phyloP scores from a whole-genome alignment of 2,797 vertebrate species.

The Thalassophryne amazonica region DNA sequence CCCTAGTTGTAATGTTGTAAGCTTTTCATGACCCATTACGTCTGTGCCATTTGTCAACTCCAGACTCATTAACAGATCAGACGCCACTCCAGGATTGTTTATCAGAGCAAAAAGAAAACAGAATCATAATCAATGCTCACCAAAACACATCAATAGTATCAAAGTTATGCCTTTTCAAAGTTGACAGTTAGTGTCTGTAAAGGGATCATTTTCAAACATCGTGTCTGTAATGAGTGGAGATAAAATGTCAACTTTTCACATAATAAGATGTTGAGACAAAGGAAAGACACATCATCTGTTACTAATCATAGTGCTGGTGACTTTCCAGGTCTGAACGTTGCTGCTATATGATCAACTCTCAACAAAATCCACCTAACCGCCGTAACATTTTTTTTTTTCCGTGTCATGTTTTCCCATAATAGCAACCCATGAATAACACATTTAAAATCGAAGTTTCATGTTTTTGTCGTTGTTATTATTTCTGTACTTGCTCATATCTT shows the following conservation, averaged over 20 bases:
- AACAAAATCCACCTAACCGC: not conserved
- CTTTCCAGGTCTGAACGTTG: not conserved
- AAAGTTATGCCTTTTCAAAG: constrained; percentile 25
- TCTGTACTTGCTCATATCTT: no score
- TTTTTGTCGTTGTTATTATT: no score
- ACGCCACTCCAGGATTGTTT: constrained; percentile 32
- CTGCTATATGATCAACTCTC: not conserved
- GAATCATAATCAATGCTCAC: constrained; percentile 12
- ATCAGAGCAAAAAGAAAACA: constrained; percentile 6
- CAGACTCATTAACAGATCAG: constrained; percentile 60
- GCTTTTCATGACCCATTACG: constrained; percentile 55
- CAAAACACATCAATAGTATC: constrained; percentile 43
- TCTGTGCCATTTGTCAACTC: constrained; percentile 49
- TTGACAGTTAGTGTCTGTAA: constrained; percentile 30
- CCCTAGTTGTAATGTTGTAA: constrained; percentile 62
- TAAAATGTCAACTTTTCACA: not conserved
- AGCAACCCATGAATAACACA: not conserved
- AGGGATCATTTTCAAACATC: not conserved
- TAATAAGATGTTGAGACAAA: not conserved
- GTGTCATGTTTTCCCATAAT: not conserved
- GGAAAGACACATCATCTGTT: not conserved
- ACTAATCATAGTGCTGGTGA: not conserved
- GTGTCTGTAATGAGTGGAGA: not conserved
- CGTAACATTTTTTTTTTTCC: not conserved
- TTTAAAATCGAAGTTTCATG: not conserved